These are phyloP conservation scores for Seira musarum DNA, from an alignment of 2,888 invertebrate species.

Conservation along the genomic window DNA sequence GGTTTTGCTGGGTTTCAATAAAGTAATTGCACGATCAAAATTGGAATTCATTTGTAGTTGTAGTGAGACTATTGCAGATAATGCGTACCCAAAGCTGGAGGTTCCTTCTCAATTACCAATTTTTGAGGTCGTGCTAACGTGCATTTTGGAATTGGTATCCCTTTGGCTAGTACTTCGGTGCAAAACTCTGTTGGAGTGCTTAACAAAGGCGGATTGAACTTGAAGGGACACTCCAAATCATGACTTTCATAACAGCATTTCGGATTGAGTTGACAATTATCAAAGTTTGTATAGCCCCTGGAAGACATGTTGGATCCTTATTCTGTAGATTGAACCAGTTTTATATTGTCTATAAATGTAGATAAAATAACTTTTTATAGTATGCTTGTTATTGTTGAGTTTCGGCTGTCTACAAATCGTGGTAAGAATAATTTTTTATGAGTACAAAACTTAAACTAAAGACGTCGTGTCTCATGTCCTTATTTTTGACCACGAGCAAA, in stretches of 20 bases:
- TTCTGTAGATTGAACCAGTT: no score
- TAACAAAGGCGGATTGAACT: slow-evolving; percentile 46
- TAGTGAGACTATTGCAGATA: background rate
- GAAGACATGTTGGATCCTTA: no score
- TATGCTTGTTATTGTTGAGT: no score
- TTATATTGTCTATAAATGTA: no score
- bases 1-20: slow-evolving; percentile 25
- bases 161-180: slow-evolving; percentile 31
- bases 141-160: slow-evolving; percentile 44
- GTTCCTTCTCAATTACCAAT: slow-evolving; percentile 33
- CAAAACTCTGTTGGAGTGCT: slow-evolving; percentile 45
- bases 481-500: no score
- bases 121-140: slow-evolving; percentile 31
- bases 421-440: no score
- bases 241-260: slow-evolving; percentile 40
- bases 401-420: no score
- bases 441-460: no score
- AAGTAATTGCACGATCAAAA: background rate
- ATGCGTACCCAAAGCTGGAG: slow-evolving; percentile 24
- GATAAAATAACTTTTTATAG: no score
- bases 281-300: background rate
- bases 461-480: no score
- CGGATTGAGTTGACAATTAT: slow-evolving; percentile 25
- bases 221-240: slow-evolving; percentile 38
- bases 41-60: background rate